Evolutionary conservation across 2,113 vertebrate species (phyloP).

Genomic region (Phycodurus eques): DNA sequence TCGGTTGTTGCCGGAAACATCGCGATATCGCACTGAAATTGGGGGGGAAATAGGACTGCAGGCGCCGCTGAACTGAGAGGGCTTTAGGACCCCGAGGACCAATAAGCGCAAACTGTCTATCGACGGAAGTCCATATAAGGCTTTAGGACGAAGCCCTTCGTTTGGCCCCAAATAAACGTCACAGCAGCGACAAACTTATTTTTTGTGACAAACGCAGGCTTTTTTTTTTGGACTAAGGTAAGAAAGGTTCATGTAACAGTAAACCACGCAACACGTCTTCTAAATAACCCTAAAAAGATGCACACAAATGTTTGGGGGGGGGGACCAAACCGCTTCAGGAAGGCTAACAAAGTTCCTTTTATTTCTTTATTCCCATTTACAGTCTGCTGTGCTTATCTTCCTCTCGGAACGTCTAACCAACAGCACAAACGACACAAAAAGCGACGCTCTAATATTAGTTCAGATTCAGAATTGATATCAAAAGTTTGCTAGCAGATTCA

Average conservation of each 20-base stretch:
- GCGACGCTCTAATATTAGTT: neutral
- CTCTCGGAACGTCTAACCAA: neutral
- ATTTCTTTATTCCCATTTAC: neutral
- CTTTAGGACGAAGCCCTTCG: too few relatives aligned
- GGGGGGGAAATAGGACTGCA: neutral
- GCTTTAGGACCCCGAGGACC: neutral
- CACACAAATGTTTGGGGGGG: neutral
- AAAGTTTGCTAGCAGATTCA: neutral
- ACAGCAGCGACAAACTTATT: neutral
- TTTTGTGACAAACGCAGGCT: neutral
- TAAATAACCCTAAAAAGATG: neutral
- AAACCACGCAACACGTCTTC: neutral
- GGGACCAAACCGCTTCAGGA: neutral
- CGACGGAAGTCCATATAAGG: neutral
- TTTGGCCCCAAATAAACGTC: neutral
- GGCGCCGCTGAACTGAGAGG: too few relatives aligned
- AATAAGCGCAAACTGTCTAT: neutral
- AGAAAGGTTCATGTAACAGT: neutral
- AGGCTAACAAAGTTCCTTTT: neutral
- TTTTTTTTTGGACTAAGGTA: neutral
- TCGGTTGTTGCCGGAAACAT: slow-evolving; percentile 26
- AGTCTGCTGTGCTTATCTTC: neutral
- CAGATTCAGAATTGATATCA: neutral
- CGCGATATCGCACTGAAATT: neutral
- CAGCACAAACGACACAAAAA: neutral